These are phyloP conservation scores for Eubasilissa splendida DNA, from an alignment of 2,888 invertebrate genomes.

Conservation along the genomic window DNA sequence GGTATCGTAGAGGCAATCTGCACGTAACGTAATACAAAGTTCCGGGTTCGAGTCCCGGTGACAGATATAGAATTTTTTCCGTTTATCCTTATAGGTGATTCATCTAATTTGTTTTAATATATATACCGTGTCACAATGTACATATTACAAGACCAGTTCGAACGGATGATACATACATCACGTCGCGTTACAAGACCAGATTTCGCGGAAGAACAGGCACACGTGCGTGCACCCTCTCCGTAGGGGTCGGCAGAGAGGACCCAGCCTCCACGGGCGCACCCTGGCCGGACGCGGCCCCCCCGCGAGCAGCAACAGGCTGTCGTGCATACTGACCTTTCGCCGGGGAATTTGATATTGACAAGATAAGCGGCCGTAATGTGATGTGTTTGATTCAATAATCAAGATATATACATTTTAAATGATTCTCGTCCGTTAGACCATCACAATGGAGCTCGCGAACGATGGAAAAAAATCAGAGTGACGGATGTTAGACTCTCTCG, in stretches of 20 bases:
- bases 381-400: conserved; percentile 75
- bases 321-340: conserved; percentile 52
- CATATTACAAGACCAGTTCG: too few relatives aligned
- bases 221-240: background rate
- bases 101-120: too few relatives aligned
- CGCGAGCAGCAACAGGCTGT: conserved; percentile 42
- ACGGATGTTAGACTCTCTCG: background rate
- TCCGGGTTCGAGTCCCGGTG: too few relatives aligned
- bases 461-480: background rate
- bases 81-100: too few relatives aligned
- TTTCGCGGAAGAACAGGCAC: background rate
- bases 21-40: too few relatives aligned
- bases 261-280: conserved; percentile 5
- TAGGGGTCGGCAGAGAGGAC: background rate
- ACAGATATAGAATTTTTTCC: too few relatives aligned
- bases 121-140: too few relatives aligned
- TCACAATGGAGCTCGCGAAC: conserved; percentile 9
- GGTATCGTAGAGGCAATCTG: too few relatives aligned
- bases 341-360: conserved; percentile 57
- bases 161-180: background rate
- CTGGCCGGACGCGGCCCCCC: conserved; percentile 7
- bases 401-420: conserved; percentile 63
- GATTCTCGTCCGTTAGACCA: conserved; percentile 31
- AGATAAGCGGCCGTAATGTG: conserved; percentile 71
- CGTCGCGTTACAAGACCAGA: background rate